phyloP scores from a whole-genome alignment of 2,797 vertebrate species.

The Diceros bicornis region DNA sequence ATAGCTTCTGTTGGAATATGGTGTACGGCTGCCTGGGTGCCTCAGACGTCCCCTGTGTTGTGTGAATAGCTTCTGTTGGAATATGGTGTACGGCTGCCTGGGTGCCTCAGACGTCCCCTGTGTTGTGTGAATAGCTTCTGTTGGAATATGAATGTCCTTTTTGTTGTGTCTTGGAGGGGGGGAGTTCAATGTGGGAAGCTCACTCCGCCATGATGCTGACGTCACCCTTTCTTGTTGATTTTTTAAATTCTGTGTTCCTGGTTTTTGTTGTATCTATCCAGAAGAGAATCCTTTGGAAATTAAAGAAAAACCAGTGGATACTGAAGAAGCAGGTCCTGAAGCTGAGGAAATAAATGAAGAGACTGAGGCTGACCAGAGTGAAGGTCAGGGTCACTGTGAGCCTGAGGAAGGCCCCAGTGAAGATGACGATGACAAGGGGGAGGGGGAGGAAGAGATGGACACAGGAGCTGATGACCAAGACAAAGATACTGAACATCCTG shows the following conservation, averaged over 20 bases:
- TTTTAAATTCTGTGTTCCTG: background rate
- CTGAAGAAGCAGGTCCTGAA: conserved; percentile 87
- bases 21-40: too few species aligned
- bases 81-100: too few species aligned
- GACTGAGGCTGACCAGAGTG: conserved; percentile 86
- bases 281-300: conserved; percentile 95
- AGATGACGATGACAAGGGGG: conserved; percentile 78
- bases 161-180: too few species aligned
- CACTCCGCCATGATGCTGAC: too few species aligned
- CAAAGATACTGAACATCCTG: conserved; percentile 63
- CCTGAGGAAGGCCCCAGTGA: conserved; percentile 86
- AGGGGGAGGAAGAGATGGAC: conserved; percentile 85
- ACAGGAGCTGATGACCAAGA: conserved; percentile 84
- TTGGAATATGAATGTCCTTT: too few species aligned
- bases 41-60: too few species aligned
- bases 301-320: conserved; percentile 91
- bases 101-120: too few species aligned
- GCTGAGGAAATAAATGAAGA: conserved; percentile 85
- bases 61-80: too few species aligned
- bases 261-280: conserved; percentile 73
- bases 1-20: too few species aligned
- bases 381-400: conserved; percentile 85
- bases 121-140: too few species aligned
- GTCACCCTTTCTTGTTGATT: background rate
- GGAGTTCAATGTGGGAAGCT: too few species aligned